Base-by-base conservation (phyloP, 2,888 invertebrate genomes). In the Oxycera nigricornis region DNA sequence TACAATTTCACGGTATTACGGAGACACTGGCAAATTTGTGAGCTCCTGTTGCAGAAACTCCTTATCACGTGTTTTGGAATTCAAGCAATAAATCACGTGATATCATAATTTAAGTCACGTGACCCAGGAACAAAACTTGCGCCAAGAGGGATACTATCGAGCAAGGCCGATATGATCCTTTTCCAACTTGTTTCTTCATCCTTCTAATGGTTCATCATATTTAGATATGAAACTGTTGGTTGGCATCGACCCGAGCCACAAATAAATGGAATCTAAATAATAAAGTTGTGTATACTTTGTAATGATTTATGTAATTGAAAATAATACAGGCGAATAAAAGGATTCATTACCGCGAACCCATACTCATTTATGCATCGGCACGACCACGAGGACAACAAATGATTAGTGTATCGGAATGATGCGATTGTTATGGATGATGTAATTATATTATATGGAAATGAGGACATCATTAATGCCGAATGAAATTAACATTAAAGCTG, bases 81-180 rank as follows among this genome's bases (percentile, higher is more conserved):
- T 65, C 62, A 39, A 68, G 74, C 70, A 61, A 61, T 35, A 62
- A 73, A 52, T 74, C 77, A 77, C 77, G 77, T 77, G 77, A 75
- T 65, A 31, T 67, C 67, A 17, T 74, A 72, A 72, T 67, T 77
- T 62, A 75, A 72, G 73, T 75, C 77, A 77, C 77, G 77, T 77
- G 77, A 77, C 75, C 72, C 4, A 3, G 55, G 55, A 61, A 24
- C 55, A 72, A 30, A 72, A 72, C 72, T 55, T 52, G 50, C 50
- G 28, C 22, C 24, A 46, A 26, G 22, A 39, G 17, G 31, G 31
- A 22, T 41, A 73, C n/a, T 26, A 52, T 46, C 46, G 6, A 65
- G 52, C 50, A 61, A 26, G 31, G 31, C 55, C 31, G 41, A 28
- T 73, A 28, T 52, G 55, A 50, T 73, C 30, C 50, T 65, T 62